Evolutionary conservation across 2,797 vertebrate species (phyloP), one percentile per base, ranked within the genome.

Genomic region (Peromyscus attwateri): DNA sequence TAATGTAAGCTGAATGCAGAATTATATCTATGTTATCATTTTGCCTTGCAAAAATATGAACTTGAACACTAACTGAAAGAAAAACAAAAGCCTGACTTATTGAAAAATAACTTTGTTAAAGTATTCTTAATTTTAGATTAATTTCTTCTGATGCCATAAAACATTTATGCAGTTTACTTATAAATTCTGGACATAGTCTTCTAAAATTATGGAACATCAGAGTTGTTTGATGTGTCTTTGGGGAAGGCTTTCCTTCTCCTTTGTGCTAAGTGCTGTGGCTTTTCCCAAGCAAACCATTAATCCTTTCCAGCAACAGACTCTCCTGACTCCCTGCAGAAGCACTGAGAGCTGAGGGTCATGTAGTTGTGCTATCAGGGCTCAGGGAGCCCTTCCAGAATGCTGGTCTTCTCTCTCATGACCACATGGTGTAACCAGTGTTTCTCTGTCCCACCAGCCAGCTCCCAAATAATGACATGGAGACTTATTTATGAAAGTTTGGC

Each of bases 91-190:
- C 23, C 73, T 70, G n/a, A 81, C 23, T 87, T 94, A n/a, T 87
- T 66, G 10, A 52, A 37, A 34, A 75, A 17, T 91, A 40, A 95
- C 64, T 93, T 43, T 81, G 37, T 34, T 87, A 92, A 87, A 89
- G 93, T 87, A 73, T 46, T 93, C 29, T 91, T 89, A 82, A 68
- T 73, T 96, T 92, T 90, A 90, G 80, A 83, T 89, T 57, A 75
- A 57, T 93, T 95, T 95, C 37, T 21, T n/a, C 83, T 80, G 64
- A 92, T 71, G 90, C 92, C 25, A 19, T 77, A 81, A 84, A 93
- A 19, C 84, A 46, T 81, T 93, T 79, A 73, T 79, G 46, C 43
- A 70, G 43, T 60, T 57, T 71, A 16, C 0, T 46, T 17, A 77
- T 73, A 49, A 62, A 75, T 89, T 87, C 34, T 23, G 76, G 16